Evolutionary conservation across 1,140 invertebrate genomes (phyloP).

Genomic region (Planococcus citri): DNA sequence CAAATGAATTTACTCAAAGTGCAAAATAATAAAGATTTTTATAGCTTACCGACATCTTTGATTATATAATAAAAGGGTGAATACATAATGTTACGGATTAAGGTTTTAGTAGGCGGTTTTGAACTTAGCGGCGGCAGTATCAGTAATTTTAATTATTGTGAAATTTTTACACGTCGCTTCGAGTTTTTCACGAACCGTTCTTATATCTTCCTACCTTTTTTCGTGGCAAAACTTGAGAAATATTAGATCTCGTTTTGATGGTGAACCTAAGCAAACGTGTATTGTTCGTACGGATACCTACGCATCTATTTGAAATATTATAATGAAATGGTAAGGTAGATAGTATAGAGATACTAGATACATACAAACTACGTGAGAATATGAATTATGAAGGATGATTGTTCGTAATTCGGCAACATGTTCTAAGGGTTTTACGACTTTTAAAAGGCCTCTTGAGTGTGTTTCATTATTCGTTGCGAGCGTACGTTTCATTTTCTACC

Average conservation of each 20-base stretch:
- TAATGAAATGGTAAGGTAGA: no score
- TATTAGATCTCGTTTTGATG: no score
- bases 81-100: constrained; percentile 10
- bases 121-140: not conserved
- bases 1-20: constrained; percentile 17
- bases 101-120: not conserved
- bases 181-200: no score
- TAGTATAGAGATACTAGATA: not conserved
- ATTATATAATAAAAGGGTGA: constrained; percentile 19
- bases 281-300: no score
- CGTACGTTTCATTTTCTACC: not conserved
- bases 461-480: not conserved
- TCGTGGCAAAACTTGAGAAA: no score
- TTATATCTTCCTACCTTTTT: no score
- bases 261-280: no score
- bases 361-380: not conserved
- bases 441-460: not conserved
- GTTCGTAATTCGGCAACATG: not conserved
- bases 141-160: not conserved
- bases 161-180: not conserved
- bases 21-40: constrained; percentile 21
- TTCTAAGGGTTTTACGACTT: constrained; percentile 6
- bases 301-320: no score
- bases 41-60: constrained; percentile 17
- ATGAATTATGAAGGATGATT: constrained; percentile 1